Evolutionary conservation across 2,113 vertebrate genomes (phyloP), one percentile per base, ranked within the genome.

Genomic region (Anolis sagrei): DNA sequence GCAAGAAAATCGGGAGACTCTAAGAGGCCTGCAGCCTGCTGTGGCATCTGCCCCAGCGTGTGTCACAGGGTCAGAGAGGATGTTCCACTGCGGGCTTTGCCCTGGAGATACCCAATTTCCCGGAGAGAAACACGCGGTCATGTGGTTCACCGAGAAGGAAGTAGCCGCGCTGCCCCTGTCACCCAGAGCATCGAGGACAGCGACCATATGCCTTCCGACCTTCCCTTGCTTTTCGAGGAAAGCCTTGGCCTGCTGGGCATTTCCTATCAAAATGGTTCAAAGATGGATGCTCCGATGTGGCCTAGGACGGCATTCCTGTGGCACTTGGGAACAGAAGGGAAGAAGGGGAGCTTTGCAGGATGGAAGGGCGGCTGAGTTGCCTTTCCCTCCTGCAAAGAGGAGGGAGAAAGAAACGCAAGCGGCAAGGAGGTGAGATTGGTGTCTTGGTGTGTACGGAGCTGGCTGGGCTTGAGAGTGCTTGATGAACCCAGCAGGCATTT

Each of bases 221-320:
- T 88, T 79, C 90, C 90, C 86, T 92, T 88, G 80, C 83, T 94
- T 90, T 85, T 79, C 94, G 88, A 87, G 93, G 91, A 83, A 91
- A 91, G 80, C 90, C 89, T 92, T 87, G 87, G 93, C 90, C 93
- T 95, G 91, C 92, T 64, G 88, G 91, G 91, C 91, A 93, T 94
- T 91, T 95, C 76, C 92, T 68, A 79, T 90, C 91, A 92, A 91
- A 94, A 91, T 51, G 16, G 68, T 74, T 90, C 85, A 93, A 76
- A 88, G 88, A 72, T 83, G 81, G 74, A 11, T 61, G 89, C 90
- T 88, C 87, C 90, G 91, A 95, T 88, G 93, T 93, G 89, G 90
- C 89, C 90, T 75, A 1, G 92, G 90, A 93, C 92, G 90, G 92
- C 91, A 74, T 90, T 94, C 87, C 93, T 79, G 84, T 87, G 90